These are phyloP conservation scores for Protonibea diacanthus DNA, from an alignment of 2,797 vertebrate genomes.

Conservation along the genomic window DNA sequence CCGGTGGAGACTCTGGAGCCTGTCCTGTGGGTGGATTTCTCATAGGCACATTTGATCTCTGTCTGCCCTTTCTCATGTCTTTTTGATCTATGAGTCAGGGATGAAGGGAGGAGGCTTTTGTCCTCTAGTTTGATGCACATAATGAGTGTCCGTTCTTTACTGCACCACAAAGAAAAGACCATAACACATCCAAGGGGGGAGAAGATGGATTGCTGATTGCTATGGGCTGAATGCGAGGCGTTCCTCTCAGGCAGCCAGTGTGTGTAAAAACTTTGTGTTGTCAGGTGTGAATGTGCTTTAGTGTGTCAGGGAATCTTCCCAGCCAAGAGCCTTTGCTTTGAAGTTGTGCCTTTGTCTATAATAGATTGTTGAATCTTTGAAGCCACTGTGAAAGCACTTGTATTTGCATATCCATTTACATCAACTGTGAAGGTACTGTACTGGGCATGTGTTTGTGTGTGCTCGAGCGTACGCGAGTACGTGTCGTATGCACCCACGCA, in stretches of 20 bases:
- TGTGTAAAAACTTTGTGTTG: slow-evolving; percentile 34
- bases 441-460: slow-evolving; percentile 15
- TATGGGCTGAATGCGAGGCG: not conserved
- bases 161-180: slow-evolving; percentile 42
- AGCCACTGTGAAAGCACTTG: slow-evolving; percentile 45
- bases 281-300: slow-evolving; percentile 24
- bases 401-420: slow-evolving; percentile 62
- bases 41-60: slow-evolving; percentile 73
- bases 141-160: slow-evolving; percentile 49
- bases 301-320: slow-evolving; percentile 55
- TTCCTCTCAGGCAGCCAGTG: slow-evolving; percentile 10
- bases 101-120: slow-evolving; percentile 37
- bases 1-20: slow-evolving; percentile 32
- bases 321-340: slow-evolving; percentile 66
- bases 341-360: slow-evolving; percentile 71
- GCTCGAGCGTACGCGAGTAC: not conserved
- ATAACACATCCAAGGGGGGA: slow-evolving; percentile 39
- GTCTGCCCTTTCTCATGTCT: slow-evolving; percentile 60
- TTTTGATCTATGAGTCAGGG: slow-evolving; percentile 66
- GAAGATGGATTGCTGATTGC: slow-evolving; percentile 24
- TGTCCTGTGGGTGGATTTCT: slow-evolving; percentile 65
- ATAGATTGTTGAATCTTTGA: slow-evolving; percentile 71
- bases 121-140: slow-evolving; percentile 49
- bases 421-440: slow-evolving; percentile 24
- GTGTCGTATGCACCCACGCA: slow-evolving; percentile 6